Evolutionary conservation across 2,888 invertebrate species (phyloP), one percentile per base, ranked within the genome.

Genomic region (Trichogramma evanescens): DNA sequence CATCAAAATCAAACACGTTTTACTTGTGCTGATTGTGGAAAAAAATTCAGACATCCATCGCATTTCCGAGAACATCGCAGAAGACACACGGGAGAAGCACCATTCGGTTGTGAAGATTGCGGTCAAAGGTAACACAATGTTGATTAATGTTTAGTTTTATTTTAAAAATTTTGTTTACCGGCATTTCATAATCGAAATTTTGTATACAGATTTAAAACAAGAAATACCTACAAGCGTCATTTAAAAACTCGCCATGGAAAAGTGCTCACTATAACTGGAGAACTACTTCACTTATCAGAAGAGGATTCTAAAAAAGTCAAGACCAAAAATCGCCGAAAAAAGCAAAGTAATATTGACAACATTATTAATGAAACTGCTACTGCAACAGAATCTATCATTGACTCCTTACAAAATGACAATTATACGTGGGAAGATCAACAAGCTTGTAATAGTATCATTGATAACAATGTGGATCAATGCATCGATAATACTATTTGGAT

Each of bases 171-270:
- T 53, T 38, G 10, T 40, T 58, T 41, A 40, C 39, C 7, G 26
- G n/a, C 26, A 39, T 5, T 56, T 39, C 13, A 46, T 50, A 43
- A 26, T 49, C 26, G 38, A 53, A 7, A 26, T 53, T 51, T 46
- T 8, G 43, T 62, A 66, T 60, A 0, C 62, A 80, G 82, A 67
- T 84, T 84, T 67, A 84, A 84, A 72, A 84, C 84, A 0, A 75
- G 84, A 42, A 84, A 84, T 69, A 83, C 84, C 1, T 84, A 83
- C 71, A 84, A 84, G 67, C 78, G 84, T 3, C 84, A 84, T 68
- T 72, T 84, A 61, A 81, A 81, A 68, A 83, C 83, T 4, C 74
- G 82, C 3, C 84, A 84, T 65, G 81, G 82, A 5, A 83, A 83
- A 71, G 78, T 83, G 39, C 72, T 84, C 40, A 83, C 82, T 4